Evolutionary conservation across 2,797 vertebrate genomes (phyloP), one percentile per base, ranked within the genome.

Genomic region (Rhynchonycteris naso): DNA sequence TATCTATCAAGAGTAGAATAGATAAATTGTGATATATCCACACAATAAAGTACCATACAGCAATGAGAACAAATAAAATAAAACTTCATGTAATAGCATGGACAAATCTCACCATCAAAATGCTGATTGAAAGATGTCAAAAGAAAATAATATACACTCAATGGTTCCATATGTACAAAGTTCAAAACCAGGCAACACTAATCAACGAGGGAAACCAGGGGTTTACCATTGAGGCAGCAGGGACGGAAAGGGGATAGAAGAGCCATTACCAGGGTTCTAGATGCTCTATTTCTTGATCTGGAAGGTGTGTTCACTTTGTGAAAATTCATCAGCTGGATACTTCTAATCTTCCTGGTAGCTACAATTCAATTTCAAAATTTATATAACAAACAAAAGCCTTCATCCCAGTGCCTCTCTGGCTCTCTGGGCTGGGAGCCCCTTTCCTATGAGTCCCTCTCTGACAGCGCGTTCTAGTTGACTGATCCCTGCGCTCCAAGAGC

Each of bases 251-350:
- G 26, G 38, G 50, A 72, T 11, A 4, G 3, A 7, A 8, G 18
- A 10, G 2, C n/a, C 28, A 13, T 38, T 68, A 21, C 52, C 14
- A 9, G 59, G 59, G 10, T 52, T 22, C 30, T 38, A 9, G 59
- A 79, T 12, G 38, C 59, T 91, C 71, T 85, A 6, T 58, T 69
- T 91, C 84, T 85, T 92, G 54, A 56, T 30, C 80, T 30, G 30
- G 26, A 78, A 24, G 54, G 26, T 52, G 61, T 83, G 30, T 24
- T 78, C 59, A n/a, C 58, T 79, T 78, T 54, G 69, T 76, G 63
- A 94, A 87, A 90, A 76, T 50, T 14, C 54, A 22, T 12, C 14
- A 15, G 14, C 82, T 82, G 4, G 22, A 38, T 7, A 14, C 43
- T 90, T 82, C 28, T 26, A 26, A 33, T 38, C 81, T 79, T 88